Percentiles rank a stretch among this genome's conserved stretches.
Conservation (phyloP, 1,140 invertebrate genomes). For the Aporrectodea caliginosa region DNA sequence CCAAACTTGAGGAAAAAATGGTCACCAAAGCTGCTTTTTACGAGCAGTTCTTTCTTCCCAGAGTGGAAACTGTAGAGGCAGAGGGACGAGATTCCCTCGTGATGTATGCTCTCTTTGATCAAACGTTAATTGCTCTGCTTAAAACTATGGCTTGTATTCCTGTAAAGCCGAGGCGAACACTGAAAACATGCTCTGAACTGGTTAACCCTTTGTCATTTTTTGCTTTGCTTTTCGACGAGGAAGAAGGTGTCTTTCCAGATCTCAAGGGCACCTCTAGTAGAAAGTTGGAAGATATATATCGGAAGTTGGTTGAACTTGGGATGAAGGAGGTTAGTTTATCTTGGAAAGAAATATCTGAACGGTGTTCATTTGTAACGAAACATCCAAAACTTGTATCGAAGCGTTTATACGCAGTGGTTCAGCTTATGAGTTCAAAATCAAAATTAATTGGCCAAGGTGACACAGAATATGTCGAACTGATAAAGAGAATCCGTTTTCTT, state of each 20-base stretch:
- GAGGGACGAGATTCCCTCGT: background rate
- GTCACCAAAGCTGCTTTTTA: constrained; percentile 1
- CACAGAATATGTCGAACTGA: background rate
- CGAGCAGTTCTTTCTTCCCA: constrained; percentile 18
- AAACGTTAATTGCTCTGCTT: constrained; percentile 28
- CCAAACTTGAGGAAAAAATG: background rate
- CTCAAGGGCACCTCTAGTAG: background rate
- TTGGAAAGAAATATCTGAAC: background rate
- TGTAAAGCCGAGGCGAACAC: constrained; percentile 22
- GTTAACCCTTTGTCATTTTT: constrained; percentile 24
- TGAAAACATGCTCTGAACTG: constrained; percentile 15
- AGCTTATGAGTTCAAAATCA: background rate
- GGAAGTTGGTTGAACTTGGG: background rate
- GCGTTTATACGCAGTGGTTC: background rate
- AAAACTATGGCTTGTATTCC: constrained; percentile 28
- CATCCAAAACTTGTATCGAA: background rate
- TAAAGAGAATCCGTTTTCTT: background rate
- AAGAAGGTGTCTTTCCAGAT: constrained; percentile 27
- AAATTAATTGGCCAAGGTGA: background rate
- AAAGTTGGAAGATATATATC: background rate
- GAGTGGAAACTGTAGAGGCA: background rate
- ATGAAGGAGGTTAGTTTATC: background rate
- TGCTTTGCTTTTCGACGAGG: constrained; percentile 27
- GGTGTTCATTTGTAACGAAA: background rate
- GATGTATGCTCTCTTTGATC: constrained; percentile 7